Conservation (phyloP, 1,140 invertebrate species). For the Bombus balteatus region DNA sequence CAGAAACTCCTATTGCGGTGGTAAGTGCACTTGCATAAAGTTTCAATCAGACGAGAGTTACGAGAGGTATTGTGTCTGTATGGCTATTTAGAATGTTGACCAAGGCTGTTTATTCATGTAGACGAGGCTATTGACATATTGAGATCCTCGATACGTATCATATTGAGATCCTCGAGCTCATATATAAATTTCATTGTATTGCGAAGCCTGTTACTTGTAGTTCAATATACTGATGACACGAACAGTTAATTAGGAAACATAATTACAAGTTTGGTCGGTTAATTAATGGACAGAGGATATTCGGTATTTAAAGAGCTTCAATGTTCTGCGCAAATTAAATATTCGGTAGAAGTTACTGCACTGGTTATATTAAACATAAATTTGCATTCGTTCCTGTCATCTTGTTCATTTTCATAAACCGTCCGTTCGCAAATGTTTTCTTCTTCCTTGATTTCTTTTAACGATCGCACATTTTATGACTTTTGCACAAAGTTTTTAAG, state of each 20-base stretch:
- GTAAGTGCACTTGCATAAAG: conserved; percentile 39
- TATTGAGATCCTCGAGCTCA: neutral
- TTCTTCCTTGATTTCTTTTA: neutral
- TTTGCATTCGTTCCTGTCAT: too few relatives aligned
- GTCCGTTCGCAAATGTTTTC: neutral
- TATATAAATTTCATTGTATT: neutral
- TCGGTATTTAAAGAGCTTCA: neutral
- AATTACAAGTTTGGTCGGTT: too few relatives aligned
- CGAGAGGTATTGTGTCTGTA: too few relatives aligned
- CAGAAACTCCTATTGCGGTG: neutral
- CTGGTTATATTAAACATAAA: neutral
- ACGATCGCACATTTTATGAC: neutral
- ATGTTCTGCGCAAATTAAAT: neutral
- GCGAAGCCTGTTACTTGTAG: neutral
- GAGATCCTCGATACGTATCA: neutral
- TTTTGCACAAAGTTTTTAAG: neutral
- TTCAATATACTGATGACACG: too few relatives aligned
- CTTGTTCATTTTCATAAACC: neutral
- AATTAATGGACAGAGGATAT: neutral
- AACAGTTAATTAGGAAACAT: neutral
- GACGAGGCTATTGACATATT: neutral
- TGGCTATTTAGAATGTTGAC: too few relatives aligned
- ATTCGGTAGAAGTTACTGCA: neutral
- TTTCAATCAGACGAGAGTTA: neutral
- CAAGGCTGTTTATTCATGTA: neutral